Evolutionary conservation across 2,797 vertebrate species (phyloP), one percentile per base, ranked within the genome.

Genomic region (Psittacula derbiana): DNA sequence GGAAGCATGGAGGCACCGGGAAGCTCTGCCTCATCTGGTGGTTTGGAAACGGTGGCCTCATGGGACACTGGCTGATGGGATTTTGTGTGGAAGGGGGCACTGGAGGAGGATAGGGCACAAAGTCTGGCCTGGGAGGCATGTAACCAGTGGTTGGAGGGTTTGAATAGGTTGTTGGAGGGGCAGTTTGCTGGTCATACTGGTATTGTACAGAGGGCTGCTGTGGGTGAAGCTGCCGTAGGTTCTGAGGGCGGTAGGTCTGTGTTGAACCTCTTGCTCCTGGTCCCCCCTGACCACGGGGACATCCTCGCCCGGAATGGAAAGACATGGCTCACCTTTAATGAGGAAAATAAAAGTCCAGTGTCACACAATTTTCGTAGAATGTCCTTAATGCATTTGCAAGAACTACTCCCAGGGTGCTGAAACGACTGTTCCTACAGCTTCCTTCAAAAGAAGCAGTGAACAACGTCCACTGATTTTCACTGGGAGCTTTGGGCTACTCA

Each of bases 51-150:
- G 99, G 98, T 0, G 98, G 98, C 23, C 98, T 98, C 38, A 98
- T 72, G 0, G 98, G 98, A 93, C 99, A 99, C 66, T 99, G 98
- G 79, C 97, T 98, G 8, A 98, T 96, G 25, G 98, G 87, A 66
- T 93, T 97, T 46, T 98, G 98, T 0, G 98, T 92, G 64, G 98
- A 98, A 2, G 98, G 98, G 2, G 98, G 98, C 8, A 98, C 96
- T 1, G 98, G 98, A 15, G 99, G 98, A 23, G 98, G 98, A 93
- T 99, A 99, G 16, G 98, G 98, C 90, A 99, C 98, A 66, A 98
- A 99, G 96, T 99, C 99, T 3, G 98, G 98, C 49, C 98, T 98
- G 0, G 98, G 98, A 33, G 99, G 98, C 95, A 98, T 97, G 93
- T 98, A 99, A 61, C 96, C 91, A 0, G 98, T 94, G 72, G 98